Conservation (phyloP, 2,797 vertebrate genomes). For the Megaceryle alcyon region DNA sequence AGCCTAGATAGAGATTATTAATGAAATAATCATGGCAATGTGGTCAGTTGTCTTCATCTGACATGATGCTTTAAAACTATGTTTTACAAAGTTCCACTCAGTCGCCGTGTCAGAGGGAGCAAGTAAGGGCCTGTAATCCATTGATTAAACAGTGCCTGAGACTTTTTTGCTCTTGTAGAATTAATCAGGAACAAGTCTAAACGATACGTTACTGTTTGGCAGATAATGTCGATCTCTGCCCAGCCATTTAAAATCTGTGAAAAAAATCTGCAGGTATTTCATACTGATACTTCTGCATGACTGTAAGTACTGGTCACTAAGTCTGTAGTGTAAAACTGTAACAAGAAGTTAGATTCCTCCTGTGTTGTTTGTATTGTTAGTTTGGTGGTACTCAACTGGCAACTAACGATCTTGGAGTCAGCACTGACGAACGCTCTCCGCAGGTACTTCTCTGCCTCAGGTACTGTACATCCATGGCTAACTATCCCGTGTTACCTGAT, state of each 20-base stretch:
- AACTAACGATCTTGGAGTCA: slow-evolving; percentile 1
- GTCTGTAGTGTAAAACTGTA: slow-evolving; percentile 34
- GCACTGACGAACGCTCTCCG: background rate
- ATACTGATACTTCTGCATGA: slow-evolving; percentile 56
- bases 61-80: slow-evolving; percentile 40
- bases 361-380: background rate
- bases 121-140: slow-evolving; percentile 62
- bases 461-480: slow-evolving; percentile 30
- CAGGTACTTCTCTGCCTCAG: slow-evolving; percentile 65
- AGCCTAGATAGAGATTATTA: slow-evolving; percentile 46
- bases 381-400: slow-evolving; percentile 56
- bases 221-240: slow-evolving; percentile 61
- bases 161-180: slow-evolving; percentile 58
- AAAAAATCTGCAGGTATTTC: slow-evolving; percentile 32
- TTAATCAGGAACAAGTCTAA: slow-evolving; percentile 39
- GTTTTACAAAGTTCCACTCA: slow-evolving; percentile 40
- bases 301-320: slow-evolving; percentile 39
- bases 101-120: slow-evolving; percentile 57
- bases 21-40: slow-evolving; percentile 68
- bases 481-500: slow-evolving; percentile 39
- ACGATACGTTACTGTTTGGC: slow-evolving; percentile 34
- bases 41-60: slow-evolving; percentile 68
- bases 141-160: slow-evolving; percentile 47
- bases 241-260: slow-evolving; percentile 26
- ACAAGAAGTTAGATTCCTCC: slow-evolving; percentile 25